These are phyloP conservation scores for Oscheius sp. DNA, from an alignment of 2,888 invertebrate genomes.

Conservation along the genomic window DNA sequence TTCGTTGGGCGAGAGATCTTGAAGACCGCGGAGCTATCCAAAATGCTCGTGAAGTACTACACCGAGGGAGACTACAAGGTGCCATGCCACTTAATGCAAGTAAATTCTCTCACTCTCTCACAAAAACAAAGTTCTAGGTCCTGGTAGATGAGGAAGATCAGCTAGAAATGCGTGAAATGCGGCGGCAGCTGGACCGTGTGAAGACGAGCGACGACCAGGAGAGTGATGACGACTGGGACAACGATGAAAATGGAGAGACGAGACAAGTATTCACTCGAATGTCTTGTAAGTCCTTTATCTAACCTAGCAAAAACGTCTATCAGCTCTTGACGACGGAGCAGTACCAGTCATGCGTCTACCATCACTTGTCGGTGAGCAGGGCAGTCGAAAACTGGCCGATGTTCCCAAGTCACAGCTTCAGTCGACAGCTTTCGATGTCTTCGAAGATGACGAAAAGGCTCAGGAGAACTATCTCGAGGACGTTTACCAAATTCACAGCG, in stretches of 20 bases:
- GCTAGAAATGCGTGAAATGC: constrained; percentile 56
- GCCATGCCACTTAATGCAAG: constrained; percentile 47
- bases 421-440: constrained; percentile 42
- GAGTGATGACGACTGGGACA: constrained; percentile 16
- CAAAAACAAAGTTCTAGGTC: constrained; percentile 17
- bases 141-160: constrained; percentile 52
- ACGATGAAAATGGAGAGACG: constrained; percentile 32
- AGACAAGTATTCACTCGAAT: constrained; percentile 50
- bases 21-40: constrained; percentile 47
- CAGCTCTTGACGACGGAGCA: constrained; percentile 38
- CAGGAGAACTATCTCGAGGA: constrained; percentile 49
- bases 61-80: constrained; percentile 41
- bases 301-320: constrained; percentile 2
- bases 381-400: constrained; percentile 7
- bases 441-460: constrained; percentile 46
- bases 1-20: constrained; percentile 51
- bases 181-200: constrained; percentile 42
- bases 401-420: not conserved
- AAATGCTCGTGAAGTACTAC: constrained; percentile 50
- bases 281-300: constrained; percentile 26
- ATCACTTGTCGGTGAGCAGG: constrained; percentile 46
- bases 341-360: constrained; percentile 54
- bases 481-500: constrained; percentile 54
- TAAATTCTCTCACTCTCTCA: not conserved
- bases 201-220: constrained; percentile 35